These are phyloP conservation scores for Oceanodroma tethys DNA, from an alignment of 2,113 vertebrate species.

Conservation along the genomic window DNA sequence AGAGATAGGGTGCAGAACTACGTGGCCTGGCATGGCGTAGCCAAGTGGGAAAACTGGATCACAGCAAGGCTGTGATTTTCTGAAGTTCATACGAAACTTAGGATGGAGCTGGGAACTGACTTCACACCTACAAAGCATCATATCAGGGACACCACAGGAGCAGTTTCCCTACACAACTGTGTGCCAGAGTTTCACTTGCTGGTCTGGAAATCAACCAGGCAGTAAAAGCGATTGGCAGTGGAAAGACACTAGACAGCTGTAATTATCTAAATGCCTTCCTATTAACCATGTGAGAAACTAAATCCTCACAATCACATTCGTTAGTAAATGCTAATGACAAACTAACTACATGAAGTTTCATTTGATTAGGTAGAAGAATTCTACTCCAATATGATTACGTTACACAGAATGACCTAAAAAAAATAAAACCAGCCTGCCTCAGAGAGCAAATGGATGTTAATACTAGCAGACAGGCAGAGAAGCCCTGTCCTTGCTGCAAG, in stretches of 20 bases:
- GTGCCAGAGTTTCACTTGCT: constrained; percentile 63
- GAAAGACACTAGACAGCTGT: constrained; percentile 74
- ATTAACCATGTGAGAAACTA: constrained; percentile 75
- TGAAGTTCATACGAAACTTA: background rate
- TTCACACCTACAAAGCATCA: background rate
- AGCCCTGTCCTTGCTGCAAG: background rate
- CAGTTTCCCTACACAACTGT: constrained; percentile 3
- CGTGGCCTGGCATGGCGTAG: accelerated
- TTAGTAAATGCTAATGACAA: constrained; percentile 77
- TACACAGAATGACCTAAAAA: constrained; percentile 52
- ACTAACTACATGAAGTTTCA: constrained; percentile 70
- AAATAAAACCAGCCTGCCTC: background rate
- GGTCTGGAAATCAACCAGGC: constrained; percentile 66
- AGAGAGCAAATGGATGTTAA: constrained; percentile 25
- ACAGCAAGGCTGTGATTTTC: background rate
- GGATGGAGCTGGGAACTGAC: background rate
- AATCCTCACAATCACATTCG: constrained; percentile 74
- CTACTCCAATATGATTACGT: constrained; percentile 71
- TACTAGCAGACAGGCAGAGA: background rate
- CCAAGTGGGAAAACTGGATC: background rate
- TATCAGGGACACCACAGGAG: background rate
- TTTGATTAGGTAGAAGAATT: constrained; percentile 75
- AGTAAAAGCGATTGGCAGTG: constrained; percentile 69
- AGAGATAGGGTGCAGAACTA: background rate
- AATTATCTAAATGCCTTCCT: constrained; percentile 78